Evolutionary conservation across 2,888 invertebrate genomes (phyloP).

Genomic region (Autographa gamma): DNA sequence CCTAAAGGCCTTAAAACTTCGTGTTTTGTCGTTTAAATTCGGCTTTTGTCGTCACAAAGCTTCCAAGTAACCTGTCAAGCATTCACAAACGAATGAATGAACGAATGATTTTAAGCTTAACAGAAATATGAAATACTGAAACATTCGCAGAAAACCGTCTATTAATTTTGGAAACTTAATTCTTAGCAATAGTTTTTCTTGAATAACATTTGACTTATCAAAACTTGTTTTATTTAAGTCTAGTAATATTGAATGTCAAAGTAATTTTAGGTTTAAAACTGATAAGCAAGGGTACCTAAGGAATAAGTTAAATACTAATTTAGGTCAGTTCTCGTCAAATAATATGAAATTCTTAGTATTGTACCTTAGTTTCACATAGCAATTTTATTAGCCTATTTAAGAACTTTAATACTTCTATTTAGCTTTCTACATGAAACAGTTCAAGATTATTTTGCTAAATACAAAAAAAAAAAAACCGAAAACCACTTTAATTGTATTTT

Average conservation of each 20-base stretch:
- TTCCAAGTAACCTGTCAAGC: constrained; percentile 13
- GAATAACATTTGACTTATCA: neutral
- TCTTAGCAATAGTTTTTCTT: neutral
- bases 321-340: neutral
- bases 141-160: constrained; percentile 1
- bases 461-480: too few relatives aligned
- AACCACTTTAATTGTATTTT: too few relatives aligned
- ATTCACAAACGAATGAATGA: constrained; percentile 14
- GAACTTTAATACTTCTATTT: neutral
- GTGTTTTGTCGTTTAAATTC: constrained; percentile 9
- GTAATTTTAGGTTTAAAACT: neutral
- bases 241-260: neutral
- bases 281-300: neutral
- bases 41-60: constrained; percentile 8
- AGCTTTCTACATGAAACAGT: too few relatives aligned
- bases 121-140: constrained; percentile 14
- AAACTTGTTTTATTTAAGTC: neutral
- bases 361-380: neutral
- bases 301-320: neutral
- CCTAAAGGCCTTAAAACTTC: neutral
- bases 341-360: neutral
- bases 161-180: neutral
- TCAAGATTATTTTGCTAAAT: too few relatives aligned
- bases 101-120: constrained; percentile 18
- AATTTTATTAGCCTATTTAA: neutral